Percentiles rank a stretch among this genome's conserved stretches.
Evolutionary conservation across 2,888 invertebrate genomes (phyloP).

Genomic region (Drosophila falleni): DNA sequence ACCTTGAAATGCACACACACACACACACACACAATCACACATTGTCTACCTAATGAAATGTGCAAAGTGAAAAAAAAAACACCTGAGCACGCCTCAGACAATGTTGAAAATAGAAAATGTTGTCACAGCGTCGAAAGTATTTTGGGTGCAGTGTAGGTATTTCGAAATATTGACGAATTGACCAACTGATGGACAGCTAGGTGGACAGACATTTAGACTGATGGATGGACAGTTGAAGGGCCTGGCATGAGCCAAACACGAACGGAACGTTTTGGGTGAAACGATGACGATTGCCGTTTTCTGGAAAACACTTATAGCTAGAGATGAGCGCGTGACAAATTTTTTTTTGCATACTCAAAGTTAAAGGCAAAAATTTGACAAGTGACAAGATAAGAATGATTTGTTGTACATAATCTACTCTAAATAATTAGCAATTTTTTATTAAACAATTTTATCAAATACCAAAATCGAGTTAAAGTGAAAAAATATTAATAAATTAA

Average conservation of each 20-base stretch:
- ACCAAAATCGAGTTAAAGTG: no score
- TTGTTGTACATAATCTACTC: no score
- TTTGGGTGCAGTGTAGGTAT: conserved; percentile 68
- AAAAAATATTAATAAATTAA: no score
- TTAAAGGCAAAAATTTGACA: no score
- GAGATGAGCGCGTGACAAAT: conserved; percentile 21
- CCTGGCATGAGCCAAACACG: conserved; percentile 46
- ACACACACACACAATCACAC: not conserved
- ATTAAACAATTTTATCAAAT: no score
- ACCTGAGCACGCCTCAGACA: conserved; percentile 47
- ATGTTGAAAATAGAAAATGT: conserved; percentile 64
- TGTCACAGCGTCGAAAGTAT: conserved; percentile 58
- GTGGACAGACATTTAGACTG: conserved; percentile 19
- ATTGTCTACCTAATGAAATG: conserved; percentile 26
- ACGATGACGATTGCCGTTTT: conserved; percentile 25
- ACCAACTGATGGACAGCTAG: conserved; percentile 19
- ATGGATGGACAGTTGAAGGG: conserved; percentile 42
- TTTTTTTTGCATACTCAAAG: not conserved
- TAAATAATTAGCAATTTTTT: no score
- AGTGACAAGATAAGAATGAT: no score
- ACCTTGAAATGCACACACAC: conserved; percentile 45
- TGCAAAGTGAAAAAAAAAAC: conserved; percentile 42
- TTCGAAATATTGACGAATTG: conserved; percentile 51
- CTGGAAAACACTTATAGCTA: conserved; percentile 35
- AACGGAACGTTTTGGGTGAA: conserved; percentile 33